phyloP scores from a whole-genome alignment of 37 sponge, comb jelly and placozoan species.

The Oscarella lobularis region DNA sequence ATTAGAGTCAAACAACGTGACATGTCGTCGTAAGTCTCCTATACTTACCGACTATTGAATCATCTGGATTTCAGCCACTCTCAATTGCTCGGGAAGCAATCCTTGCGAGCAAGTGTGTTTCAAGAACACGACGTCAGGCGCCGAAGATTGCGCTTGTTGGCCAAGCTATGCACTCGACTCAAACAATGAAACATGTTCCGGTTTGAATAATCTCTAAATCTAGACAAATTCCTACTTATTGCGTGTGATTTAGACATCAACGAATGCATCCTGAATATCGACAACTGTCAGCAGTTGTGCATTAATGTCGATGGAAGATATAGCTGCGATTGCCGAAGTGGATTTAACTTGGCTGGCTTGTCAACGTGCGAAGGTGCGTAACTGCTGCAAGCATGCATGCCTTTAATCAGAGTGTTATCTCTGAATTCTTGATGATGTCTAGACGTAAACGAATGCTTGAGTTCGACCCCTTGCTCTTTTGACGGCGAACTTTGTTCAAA shows the following conservation, averaged over 20 bases:
- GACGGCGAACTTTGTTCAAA: neutral
- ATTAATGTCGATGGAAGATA: slow-evolving; percentile 4
- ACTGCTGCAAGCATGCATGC: neutral
- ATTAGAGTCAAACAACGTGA: slow-evolving; percentile 11
- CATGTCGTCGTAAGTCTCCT: slow-evolving; percentile 40
- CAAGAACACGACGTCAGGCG: neutral
- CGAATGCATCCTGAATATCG: slow-evolving; percentile 12
- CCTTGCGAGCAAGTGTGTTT: slow-evolving; percentile 15
- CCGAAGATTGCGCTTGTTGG: slow-evolving; percentile 4
- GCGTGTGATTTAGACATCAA: slow-evolving; percentile 4
- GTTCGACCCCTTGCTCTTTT: neutral
- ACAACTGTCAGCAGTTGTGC: slow-evolving; percentile 15
- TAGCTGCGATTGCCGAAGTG: slow-evolving; percentile 8
- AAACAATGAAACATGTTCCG: slow-evolving; percentile 8
- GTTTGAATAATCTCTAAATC: slow-evolving; percentile 12
- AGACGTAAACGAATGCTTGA: neutral
- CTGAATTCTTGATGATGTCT: neutral
- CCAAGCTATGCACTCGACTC: slow-evolving; percentile 3
- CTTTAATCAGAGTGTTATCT: neutral
- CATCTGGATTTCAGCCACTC: no score
- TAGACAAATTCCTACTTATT: neutral
- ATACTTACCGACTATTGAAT: no score
- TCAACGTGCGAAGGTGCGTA: neutral
- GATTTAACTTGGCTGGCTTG: neutral
- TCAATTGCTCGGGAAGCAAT: no score